Conservation (phyloP, 2,888 invertebrate genomes). For the Cephus pygmeus region DNA sequence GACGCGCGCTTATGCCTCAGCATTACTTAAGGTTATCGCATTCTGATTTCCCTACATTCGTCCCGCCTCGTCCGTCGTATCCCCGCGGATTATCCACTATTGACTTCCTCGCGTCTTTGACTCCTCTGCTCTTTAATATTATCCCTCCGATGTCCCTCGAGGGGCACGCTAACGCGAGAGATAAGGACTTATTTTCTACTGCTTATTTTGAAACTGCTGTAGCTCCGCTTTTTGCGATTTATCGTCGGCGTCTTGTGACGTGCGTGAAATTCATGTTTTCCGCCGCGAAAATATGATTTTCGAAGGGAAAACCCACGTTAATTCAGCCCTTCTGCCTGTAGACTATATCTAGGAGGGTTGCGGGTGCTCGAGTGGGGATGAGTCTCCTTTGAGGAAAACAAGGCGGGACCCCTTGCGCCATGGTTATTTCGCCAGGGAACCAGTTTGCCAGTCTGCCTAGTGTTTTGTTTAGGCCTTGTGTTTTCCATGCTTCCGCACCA, state of each 20-base stretch:
- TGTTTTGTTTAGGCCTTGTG: not conserved
- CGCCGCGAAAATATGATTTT: constrained; percentile 1
- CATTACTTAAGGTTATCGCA: not conserved
- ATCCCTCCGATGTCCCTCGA: not conserved
- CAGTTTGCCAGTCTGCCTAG: not conserved
- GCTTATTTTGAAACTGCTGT: not conserved
- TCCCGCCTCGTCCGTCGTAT: not conserved
- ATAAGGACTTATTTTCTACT: not conserved
- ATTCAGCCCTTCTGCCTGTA: not conserved
- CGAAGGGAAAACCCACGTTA: not conserved
- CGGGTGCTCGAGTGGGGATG: not conserved
- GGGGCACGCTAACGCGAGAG: not conserved
- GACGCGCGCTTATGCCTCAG: not conserved
- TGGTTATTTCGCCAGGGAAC: not conserved
- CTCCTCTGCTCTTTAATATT: not conserved
- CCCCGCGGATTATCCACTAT: not conserved
- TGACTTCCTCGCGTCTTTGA: not conserved
- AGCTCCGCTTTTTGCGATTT: not conserved
- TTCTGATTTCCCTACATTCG: not conserved
- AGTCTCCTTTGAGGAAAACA: not conserved
- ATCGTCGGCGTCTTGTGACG: not conserved
- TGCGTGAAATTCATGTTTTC: not conserved
- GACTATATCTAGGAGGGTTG: not conserved
- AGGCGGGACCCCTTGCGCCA: not conserved
- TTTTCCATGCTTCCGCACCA: not conserved